These are phyloP conservation scores for Cryptophagus acutangulus DNA, from an alignment of 2,888 invertebrate genomes.

Conservation along the genomic window DNA sequence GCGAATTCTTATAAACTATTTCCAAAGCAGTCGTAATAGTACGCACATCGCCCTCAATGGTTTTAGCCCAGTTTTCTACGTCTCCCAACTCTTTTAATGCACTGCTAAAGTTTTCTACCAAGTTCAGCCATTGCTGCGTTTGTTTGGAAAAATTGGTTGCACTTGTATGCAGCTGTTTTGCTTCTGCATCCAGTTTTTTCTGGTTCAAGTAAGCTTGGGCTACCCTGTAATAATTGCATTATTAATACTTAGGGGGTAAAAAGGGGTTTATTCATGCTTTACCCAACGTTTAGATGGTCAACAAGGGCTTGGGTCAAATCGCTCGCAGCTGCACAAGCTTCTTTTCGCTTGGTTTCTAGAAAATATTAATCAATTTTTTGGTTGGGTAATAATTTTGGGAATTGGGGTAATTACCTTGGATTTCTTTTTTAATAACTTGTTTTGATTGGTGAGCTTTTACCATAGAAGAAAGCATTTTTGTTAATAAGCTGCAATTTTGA, in stretches of 20 bases:
- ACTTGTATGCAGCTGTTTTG: conserved; percentile 89
- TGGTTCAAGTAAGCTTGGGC: conserved; percentile 98
- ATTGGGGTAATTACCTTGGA: conserved; percentile 60
- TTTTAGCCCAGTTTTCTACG: conserved; percentile 97
- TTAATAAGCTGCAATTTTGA: no score
- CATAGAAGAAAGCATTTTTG: conserved; percentile 73
- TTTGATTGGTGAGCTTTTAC: conserved; percentile 83
- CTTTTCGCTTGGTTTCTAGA: conserved; percentile 86
- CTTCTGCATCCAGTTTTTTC: conserved; percentile 94
- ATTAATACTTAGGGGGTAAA: conserved; percentile 9
- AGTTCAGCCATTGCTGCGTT: conserved; percentile 92
- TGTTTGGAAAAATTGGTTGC: conserved; percentile 94
- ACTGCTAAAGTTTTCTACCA: conserved; percentile 83
- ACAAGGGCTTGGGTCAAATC: conserved; percentile 90
- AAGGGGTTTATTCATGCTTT: conserved; percentile 35
- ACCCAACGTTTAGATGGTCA: conserved; percentile 98
- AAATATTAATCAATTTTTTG: conserved; percentile 9
- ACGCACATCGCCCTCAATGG: conserved; percentile 94
- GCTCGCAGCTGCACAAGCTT: conserved; percentile 88
- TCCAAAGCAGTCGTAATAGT: conserved; percentile 88
- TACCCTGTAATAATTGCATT: conserved; percentile 60
- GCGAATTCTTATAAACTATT: conserved; percentile 79
- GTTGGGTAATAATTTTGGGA: background rate
- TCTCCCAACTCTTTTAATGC: conserved; percentile 95
- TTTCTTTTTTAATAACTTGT: conserved; percentile 72